Conservation (phyloP, 2,797 vertebrate species). For the Girardinus metallicus region DNA sequence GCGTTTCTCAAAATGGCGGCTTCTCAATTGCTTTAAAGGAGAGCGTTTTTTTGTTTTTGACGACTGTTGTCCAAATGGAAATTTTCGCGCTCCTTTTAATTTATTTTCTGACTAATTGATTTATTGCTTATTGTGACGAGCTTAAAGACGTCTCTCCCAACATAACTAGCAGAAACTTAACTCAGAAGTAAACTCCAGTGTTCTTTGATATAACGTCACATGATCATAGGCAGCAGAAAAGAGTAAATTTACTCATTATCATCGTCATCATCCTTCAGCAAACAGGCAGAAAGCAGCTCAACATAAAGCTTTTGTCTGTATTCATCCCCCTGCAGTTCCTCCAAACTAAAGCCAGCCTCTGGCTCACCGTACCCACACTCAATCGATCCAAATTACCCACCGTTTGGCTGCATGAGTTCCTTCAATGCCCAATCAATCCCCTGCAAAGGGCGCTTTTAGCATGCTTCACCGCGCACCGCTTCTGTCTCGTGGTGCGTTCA, state of each 20-base stretch:
- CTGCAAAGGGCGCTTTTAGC: conserved; percentile 70
- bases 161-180: neutral
- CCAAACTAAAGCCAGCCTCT: conserved; percentile 46
- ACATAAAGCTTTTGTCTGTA: conserved; percentile 55
- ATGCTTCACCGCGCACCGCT: conserved; percentile 61
- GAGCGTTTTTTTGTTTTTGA: too few relatives aligned
- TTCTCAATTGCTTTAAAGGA: too few relatives aligned
- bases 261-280: conserved; percentile 14
- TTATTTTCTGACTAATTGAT: too few relatives aligned
- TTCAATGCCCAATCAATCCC: conserved; percentile 76
- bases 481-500: conserved; percentile 7
- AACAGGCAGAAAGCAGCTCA: conserved; percentile 29
- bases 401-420: conserved; percentile 76
- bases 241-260: conserved; percentile 8
- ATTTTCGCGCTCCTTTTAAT: too few relatives aligned
- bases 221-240: neutral
- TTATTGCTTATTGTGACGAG: too few relatives aligned
- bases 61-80: too few relatives aligned
- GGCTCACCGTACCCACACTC: conserved; percentile 50
- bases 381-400: conserved; percentile 76
- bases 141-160: neutral
- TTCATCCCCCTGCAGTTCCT: conserved; percentile 57
- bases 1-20: too few relatives aligned
- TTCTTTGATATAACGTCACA: neutral
- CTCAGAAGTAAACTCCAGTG: neutral